phyloP scores from a whole-genome alignment of 2,888 invertebrate genomes.

The Pimpla rufipes region DNA sequence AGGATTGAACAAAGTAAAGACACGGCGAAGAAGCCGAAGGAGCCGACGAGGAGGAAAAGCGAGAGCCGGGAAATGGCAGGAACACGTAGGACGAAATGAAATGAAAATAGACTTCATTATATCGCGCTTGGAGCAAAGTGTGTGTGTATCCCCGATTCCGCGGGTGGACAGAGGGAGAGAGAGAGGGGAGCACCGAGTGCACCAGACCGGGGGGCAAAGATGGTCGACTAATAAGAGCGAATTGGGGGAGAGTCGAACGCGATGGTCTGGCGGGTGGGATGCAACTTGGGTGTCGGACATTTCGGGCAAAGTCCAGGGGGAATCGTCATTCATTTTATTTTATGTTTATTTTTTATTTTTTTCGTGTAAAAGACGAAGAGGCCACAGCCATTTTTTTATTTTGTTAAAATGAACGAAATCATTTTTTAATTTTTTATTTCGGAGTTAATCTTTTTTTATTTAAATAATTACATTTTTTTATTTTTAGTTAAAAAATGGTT shows the following conservation, averaged over 20 bases:
- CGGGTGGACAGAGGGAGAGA: slow-evolving; percentile 28
- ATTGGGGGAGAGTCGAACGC: slow-evolving; percentile 34
- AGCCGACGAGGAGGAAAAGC: slow-evolving; percentile 24
- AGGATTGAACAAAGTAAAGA: slow-evolving; percentile 40
- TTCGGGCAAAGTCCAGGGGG: too few species aligned
- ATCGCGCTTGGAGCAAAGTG: slow-evolving; percentile 49
- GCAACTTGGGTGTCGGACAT: too few species aligned
- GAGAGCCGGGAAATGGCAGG: slow-evolving; percentile 23
- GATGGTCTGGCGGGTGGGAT: too few species aligned
- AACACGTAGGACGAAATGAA: slow-evolving; percentile 50
- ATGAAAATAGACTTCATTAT: slow-evolving; percentile 68
- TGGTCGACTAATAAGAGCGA: slow-evolving; percentile 42
- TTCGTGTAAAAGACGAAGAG: too few species aligned
- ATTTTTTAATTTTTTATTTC: too few species aligned
- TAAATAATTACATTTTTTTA: too few species aligned
- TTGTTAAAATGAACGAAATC: too few species aligned
- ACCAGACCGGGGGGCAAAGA: slow-evolving; percentile 10
- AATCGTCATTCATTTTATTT: too few species aligned
- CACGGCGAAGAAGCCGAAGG: neutral
- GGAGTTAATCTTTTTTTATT: too few species aligned
- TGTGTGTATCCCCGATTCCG: slow-evolving; percentile 41
- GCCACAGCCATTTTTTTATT: too few species aligned
- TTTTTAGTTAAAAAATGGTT: too few species aligned
- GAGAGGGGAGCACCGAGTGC: slow-evolving; percentile 14
- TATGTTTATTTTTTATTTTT: too few species aligned